Evolutionary conservation across 2,113 vertebrate genomes (phyloP).

Genomic region (Sigmodon hispidus): DNA sequence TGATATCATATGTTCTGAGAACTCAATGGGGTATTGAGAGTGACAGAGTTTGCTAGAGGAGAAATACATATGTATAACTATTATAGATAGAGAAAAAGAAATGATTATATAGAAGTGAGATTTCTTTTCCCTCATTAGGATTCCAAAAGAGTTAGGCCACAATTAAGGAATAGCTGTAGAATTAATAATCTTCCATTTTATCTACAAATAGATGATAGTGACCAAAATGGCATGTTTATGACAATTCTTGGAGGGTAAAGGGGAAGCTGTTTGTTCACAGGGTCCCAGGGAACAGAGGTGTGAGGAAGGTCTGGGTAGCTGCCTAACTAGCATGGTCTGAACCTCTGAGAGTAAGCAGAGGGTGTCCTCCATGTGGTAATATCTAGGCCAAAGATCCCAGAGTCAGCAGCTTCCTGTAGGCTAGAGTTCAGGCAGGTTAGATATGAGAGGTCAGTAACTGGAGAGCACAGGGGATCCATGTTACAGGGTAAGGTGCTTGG

Average conservation of each 20-base stretch:
- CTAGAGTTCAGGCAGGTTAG: background rate
- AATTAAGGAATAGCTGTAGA: background rate
- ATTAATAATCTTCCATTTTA: slow-evolving; percentile 16
- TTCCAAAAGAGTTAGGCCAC: slow-evolving; percentile 43
- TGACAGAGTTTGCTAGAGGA: slow-evolving; percentile 69
- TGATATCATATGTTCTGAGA: slow-evolving; percentile 81
- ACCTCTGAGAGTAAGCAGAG: background rate
- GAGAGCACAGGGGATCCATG: background rate
- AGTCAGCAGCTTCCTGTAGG: background rate
- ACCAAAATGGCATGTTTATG: background rate
- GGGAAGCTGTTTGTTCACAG: background rate
- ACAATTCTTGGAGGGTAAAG: background rate
- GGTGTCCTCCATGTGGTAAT: background rate
- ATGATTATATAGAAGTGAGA: slow-evolving; percentile 57
- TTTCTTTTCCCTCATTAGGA: slow-evolving; percentile 42
- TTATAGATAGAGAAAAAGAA: slow-evolving; percentile 65
- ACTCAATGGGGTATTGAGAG: slow-evolving; percentile 71
- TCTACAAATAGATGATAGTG: background rate
- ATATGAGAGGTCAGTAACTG: background rate
- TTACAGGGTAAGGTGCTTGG: background rate
- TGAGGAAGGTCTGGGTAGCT: background rate
- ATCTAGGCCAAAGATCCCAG: background rate
- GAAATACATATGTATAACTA: slow-evolving; percentile 75
- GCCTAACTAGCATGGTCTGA: background rate
- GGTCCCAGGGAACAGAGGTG: background rate